Conservation (phyloP, 2,888 invertebrate species). For the Trissolcus brochymenae region DNA sequence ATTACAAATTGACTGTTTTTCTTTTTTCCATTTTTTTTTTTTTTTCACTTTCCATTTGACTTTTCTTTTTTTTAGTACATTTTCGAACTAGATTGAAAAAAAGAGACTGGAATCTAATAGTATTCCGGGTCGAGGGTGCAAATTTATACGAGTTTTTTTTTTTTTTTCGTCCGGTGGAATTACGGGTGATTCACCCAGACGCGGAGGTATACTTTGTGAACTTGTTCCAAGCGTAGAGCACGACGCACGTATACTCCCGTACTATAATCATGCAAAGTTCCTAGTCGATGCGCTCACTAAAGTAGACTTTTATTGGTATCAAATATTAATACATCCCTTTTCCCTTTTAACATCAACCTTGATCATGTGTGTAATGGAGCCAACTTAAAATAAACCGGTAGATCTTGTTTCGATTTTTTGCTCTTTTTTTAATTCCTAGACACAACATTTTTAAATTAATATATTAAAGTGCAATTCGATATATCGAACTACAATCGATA, state of each 20-base stretch:
- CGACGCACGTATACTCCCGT: conserved; percentile 1
- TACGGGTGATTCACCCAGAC: conserved; percentile 9
- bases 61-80: no score
- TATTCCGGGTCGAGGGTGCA: no score
- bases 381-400: no score
- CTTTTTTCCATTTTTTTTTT: background rate
- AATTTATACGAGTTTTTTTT: background rate
- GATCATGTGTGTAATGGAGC: background rate
- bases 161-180: background rate
- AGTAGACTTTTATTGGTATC: conserved; percentile 5
- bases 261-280: conserved; percentile 7
- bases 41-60: background rate
- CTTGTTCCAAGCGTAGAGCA: conserved; percentile 4
- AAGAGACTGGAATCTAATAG: no score
- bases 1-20: conserved; percentile 7
- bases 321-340: conserved; percentile 1
- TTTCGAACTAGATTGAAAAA: no score
- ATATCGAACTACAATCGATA: no score
- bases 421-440: no score
- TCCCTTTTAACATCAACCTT: background rate
- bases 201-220: conserved; percentile 1
- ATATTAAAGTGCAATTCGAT: no score
- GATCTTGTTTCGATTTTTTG: background rate
- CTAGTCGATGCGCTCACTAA: conserved; percentile 8
- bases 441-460: no score